phyloP scores from a whole-genome alignment of 2,113 vertebrate genomes.

The Trematocara marginatum region DNA sequence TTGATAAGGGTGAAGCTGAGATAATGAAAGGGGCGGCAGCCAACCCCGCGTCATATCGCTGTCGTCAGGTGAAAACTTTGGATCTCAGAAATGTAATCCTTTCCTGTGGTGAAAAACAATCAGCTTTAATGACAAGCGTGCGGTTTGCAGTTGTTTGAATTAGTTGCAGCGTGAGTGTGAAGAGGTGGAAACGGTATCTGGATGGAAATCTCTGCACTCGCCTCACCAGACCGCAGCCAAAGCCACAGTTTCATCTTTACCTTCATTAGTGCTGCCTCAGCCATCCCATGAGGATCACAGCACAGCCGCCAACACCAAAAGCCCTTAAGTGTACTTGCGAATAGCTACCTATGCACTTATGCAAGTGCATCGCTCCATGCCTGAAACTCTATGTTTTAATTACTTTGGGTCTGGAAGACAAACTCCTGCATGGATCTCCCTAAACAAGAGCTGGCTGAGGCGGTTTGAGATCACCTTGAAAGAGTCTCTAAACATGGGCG shows the following conservation, averaged over 20 bases:
- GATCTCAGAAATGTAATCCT: background rate
- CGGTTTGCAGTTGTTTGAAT: background rate
- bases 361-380: slow-evolving; percentile 3
- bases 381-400: slow-evolving; percentile 29
- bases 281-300: slow-evolving; percentile 13
- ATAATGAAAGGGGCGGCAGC: slow-evolving; percentile 11
- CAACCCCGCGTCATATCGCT: background rate
- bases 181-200: background rate
- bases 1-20: slow-evolving; percentile 32
- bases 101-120: background rate
- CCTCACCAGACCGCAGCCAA: background rate
- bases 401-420: slow-evolving; percentile 2
- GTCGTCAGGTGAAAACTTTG: background rate
- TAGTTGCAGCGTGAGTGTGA: background rate
- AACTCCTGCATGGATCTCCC: background rate
- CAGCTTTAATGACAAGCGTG: background rate
- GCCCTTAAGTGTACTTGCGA: slow-evolving; percentile 40
- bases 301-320: slow-evolving; percentile 15
- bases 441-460: background rate
- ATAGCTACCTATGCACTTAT: slow-evolving; percentile 37
- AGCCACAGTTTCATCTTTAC: slow-evolving; percentile 12
- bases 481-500: background rate
- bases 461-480: background rate
- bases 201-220: slow-evolving; percentile 20
- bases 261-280: slow-evolving; percentile 37